Evolutionary conservation across 2,888 invertebrate genomes (phyloP).

Genomic region (Eristalinus sepulchralis): DNA sequence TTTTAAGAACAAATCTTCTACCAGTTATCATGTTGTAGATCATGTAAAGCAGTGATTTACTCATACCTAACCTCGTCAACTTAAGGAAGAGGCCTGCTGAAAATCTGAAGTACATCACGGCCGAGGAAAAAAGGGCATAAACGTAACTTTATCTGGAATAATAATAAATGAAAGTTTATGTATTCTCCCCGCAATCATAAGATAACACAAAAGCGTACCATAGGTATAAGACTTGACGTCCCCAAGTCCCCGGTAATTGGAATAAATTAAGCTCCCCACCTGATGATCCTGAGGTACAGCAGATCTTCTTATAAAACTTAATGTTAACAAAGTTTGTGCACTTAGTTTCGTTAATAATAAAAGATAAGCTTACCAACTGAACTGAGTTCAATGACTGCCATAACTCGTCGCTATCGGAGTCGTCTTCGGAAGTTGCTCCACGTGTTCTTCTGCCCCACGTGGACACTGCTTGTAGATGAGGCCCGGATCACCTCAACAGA

Average conservation of each 20-base stretch:
- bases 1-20: no score
- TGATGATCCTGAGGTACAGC: not conserved
- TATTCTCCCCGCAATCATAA: not conserved
- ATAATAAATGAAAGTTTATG: not conserved
- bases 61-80: no score
- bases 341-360: slow-evolving; percentile 19
- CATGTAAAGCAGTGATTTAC: no score
- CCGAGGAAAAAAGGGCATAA: no score
- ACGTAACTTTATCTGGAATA: not conserved
- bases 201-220: not conserved
- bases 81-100: no score
- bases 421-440: not conserved
- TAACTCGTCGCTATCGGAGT: not conserved
- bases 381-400: not conserved
- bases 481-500: slow-evolving; percentile 7
- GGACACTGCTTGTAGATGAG: not conserved
- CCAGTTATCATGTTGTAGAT: no score
- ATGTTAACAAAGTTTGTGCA: not conserved
- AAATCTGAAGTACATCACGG: no score
- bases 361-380: slow-evolving; percentile 1
- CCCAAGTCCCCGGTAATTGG: slow-evolving; percentile 16
- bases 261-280: not conserved
- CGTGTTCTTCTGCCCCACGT: not conserved
- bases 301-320: slow-evolving; percentile 4
- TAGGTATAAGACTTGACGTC: not conserved